Percentiles rank a stretch among this genome's conserved stretches.
phyloP scores from a whole-genome alignment of 2,797 vertebrate genomes.

The Harpagifer antarcticus region DNA sequence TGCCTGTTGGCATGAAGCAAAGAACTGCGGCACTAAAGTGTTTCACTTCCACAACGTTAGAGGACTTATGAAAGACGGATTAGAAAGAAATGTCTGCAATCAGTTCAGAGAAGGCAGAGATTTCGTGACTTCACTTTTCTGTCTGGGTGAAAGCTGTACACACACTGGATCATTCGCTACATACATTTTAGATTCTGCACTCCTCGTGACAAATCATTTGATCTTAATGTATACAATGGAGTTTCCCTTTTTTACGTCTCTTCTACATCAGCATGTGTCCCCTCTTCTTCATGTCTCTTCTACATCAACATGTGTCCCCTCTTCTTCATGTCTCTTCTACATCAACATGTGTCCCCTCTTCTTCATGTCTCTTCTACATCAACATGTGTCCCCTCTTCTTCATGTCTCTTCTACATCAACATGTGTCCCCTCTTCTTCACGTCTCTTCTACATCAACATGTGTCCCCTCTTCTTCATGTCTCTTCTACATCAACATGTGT shows the following conservation, averaged over 20 bases:
- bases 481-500: too few relatives aligned
- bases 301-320: too few relatives aligned
- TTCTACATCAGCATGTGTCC: too few relatives aligned
- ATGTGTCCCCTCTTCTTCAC: too few relatives aligned
- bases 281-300: too few relatives aligned
- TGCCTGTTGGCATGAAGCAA: slow-evolving; percentile 13
- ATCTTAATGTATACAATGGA: background rate
- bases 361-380: too few relatives aligned
- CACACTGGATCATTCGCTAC: background rate
- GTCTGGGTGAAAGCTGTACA: background rate
- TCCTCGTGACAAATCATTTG: background rate
- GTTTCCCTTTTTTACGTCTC: background rate
- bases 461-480: too few relatives aligned
- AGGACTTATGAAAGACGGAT: slow-evolving; percentile 17
- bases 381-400: too few relatives aligned
- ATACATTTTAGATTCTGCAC: background rate
- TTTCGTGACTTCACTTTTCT: background rate
- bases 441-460: too few relatives aligned
- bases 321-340: too few relatives aligned
- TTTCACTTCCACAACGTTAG: slow-evolving; percentile 23
- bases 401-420: too few relatives aligned
- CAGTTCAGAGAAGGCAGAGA: background rate
- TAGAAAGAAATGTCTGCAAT: slow-evolving; percentile 9
- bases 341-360: too few relatives aligned
- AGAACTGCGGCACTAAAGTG: slow-evolving; percentile 18